A percentile compares a stretch with the other conserved stretches of the same genome.
Evolutionary conservation across 2,797 vertebrate species (phyloP).

Genomic region (Peromyscus eremicus): DNA sequence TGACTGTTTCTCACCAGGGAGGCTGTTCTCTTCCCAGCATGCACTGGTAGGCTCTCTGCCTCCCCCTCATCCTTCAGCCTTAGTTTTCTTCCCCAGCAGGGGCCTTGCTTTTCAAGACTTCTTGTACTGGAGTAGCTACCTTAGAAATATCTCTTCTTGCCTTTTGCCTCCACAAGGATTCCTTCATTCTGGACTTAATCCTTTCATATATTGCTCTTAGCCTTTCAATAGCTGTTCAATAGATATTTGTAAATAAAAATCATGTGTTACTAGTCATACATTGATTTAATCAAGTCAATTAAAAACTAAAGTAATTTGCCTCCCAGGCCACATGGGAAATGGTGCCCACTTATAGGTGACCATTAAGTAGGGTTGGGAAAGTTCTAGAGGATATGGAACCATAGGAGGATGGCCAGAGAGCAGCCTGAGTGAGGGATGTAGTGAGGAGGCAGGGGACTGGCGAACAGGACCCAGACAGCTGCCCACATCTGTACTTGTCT

Average conservation of each 20-base stretch:
- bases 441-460: not conserved
- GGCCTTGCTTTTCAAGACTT: not conserved
- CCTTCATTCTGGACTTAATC: conserved; percentile 47
- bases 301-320: not conserved
- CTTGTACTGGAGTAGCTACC: not conserved
- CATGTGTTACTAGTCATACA: not conserved
- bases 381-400: not conserved
- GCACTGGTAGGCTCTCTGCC: not conserved
- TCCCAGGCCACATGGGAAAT: not conserved
- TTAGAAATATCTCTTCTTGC: conserved; percentile 6
- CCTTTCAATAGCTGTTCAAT: not conserved
- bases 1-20: not conserved
- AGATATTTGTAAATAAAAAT: conserved; percentile 60
- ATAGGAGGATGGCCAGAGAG: not conserved
- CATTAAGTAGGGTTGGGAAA: not conserved
- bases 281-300: not conserved
- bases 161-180: conserved; percentile 2
- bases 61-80: not conserved
- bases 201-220: not conserved
- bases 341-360: not conserved
- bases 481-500: not conserved
- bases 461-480: not conserved
- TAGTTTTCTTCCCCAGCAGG: not conserved
- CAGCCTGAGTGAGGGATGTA: not conserved
- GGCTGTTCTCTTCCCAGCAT: not conserved